Evolutionary conservation across 1,140 invertebrate species (phyloP).

Genomic region (Meloidogyne exigua): DNA sequence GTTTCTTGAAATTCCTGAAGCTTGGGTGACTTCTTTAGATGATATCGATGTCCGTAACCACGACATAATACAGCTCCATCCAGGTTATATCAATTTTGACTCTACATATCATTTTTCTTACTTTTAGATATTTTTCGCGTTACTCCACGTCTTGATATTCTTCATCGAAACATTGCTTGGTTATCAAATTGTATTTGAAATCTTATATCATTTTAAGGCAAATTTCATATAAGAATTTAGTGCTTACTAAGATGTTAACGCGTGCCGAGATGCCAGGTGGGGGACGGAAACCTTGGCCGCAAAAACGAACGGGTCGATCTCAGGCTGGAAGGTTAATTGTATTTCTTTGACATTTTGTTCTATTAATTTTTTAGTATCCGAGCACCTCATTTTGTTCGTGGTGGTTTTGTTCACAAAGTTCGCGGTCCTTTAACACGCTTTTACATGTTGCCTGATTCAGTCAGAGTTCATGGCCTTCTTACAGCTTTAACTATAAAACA

Average conservation of each 20-base stretch:
- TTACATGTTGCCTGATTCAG: conserved; percentile 82
- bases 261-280: conserved; percentile 82
- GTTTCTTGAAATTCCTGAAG: conserved; percentile 67
- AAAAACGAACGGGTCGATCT: conserved; percentile 85
- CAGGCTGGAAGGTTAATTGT: conserved; percentile 73
- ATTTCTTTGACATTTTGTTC: background rate
- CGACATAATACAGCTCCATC: conserved; percentile 82
- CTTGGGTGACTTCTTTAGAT: conserved; percentile 86
- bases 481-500: conserved; percentile 82
- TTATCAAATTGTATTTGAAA: background rate
- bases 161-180: conserved; percentile 81
- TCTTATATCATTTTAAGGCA: conserved; percentile 69
- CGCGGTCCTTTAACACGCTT: conserved; percentile 82
- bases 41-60: conserved; percentile 77
- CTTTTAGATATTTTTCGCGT: conserved; percentile 57
- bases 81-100: conserved; percentile 66
- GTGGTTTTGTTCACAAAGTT: conserved; percentile 82
- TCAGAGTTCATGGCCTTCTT: conserved; percentile 77
- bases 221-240: conserved; percentile 75
- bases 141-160: conserved; percentile 75
- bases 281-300: conserved; percentile 70
- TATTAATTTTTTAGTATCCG: conserved; percentile 68
- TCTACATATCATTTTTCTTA: background rate
- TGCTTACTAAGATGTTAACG: conserved; percentile 72
- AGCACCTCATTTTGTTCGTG: conserved; percentile 75